These are phyloP conservation scores for Choloepus hoffmanni DNA, from an alignment of 2,113 vertebrate genomes.

Conservation along the genomic window DNA sequence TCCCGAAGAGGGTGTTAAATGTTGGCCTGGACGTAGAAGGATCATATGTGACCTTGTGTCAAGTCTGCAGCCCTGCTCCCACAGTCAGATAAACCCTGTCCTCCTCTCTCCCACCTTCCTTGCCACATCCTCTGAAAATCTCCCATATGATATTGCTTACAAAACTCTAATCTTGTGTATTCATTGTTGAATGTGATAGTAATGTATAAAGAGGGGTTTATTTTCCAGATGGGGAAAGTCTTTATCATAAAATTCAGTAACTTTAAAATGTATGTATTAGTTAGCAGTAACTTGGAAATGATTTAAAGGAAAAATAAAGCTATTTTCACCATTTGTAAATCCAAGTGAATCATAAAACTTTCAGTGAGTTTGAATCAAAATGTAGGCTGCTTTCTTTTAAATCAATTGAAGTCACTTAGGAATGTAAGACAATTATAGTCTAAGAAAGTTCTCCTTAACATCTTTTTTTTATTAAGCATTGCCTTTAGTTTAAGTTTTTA, in stretches of 20 bases:
- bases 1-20: neutral
- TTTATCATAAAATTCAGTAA: slow-evolving; percentile 73
- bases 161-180: slow-evolving; percentile 70
- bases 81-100: neutral
- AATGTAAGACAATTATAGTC: slow-evolving; percentile 67
- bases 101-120: neutral
- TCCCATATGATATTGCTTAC: slow-evolving; percentile 68
- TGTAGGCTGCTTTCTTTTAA: slow-evolving; percentile 48
- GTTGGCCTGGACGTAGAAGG: neutral
- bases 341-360: slow-evolving; percentile 78
- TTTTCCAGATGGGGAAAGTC: slow-evolving; percentile 67
- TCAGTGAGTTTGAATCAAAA: slow-evolving; percentile 75
- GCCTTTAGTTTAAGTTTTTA: slow-evolving; percentile 64
- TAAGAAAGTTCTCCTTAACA: slow-evolving; percentile 75
- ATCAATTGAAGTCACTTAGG: slow-evolving; percentile 74
- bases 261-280: slow-evolving; percentile 59
- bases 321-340: slow-evolving; percentile 80
- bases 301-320: slow-evolving; percentile 74
- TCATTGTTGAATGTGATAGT: slow-evolving; percentile 77
- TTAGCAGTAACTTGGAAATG: slow-evolving; percentile 79
- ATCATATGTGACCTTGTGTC: neutral
- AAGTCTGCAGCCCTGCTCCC: neutral
- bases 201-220: slow-evolving; percentile 71
- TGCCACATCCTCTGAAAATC: slow-evolving; percentile 61
- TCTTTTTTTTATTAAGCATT: slow-evolving; percentile 41